A percentile compares a stretch with the other conserved stretches of the same genome.
phyloP scores from a whole-genome alignment of 2,888 invertebrate species.

The Pollenia labialis region DNA sequence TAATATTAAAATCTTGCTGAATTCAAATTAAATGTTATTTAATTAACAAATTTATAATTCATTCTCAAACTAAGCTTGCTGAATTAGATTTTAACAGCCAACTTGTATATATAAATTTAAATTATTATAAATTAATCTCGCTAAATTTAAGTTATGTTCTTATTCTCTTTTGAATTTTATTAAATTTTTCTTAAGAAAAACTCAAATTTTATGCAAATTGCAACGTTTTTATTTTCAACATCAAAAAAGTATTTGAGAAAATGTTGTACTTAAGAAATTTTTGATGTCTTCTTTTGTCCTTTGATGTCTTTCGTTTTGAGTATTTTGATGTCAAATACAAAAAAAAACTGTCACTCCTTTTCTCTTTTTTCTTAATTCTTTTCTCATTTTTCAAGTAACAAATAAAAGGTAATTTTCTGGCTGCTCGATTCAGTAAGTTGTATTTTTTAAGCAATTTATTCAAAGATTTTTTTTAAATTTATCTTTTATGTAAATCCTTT shows the following conservation, averaged over 20 bases:
- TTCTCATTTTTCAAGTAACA: not conserved
- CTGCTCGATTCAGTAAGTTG: conserved; percentile 17
- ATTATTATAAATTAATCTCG: no score
- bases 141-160: no score
- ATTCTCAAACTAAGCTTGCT: no score
- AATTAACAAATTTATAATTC: no score
- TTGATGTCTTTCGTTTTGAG: not conserved
- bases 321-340: not conserved
- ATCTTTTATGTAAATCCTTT: not conserved
- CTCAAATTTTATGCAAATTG: no score
- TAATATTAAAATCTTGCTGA: no score
- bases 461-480: not conserved
- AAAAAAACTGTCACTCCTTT: conserved; percentile 7
- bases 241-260: not conserved
- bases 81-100: no score
- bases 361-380: not conserved
- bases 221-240: no score
- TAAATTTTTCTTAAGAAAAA: no score
- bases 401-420: conserved; percentile 55
- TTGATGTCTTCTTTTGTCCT: not conserved
- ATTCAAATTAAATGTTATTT: no score
- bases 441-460: conserved; percentile 6
- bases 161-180: no score
- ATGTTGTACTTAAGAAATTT: not conserved
- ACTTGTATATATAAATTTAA: no score